Conservation (phyloP, 1,140 invertebrate species). For the Vanessa atalanta region DNA sequence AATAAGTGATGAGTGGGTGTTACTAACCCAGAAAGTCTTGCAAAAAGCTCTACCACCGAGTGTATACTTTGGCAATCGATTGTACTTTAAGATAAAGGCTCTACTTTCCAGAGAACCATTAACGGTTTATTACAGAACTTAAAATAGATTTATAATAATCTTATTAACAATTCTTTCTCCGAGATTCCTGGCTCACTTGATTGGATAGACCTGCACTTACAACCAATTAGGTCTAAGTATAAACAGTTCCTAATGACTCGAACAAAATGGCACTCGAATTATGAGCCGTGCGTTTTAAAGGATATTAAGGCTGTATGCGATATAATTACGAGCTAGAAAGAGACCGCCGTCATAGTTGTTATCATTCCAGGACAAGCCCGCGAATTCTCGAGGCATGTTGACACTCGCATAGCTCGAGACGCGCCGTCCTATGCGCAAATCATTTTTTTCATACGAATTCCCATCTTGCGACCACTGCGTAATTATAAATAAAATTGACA, state of each 20-base stretch:
- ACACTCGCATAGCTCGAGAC: slow-evolving; percentile 46
- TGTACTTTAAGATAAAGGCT: not conserved
- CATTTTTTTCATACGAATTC: slow-evolving; percentile 57
- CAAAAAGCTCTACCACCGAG: too few relatives aligned
- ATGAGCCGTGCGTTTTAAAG: slow-evolving; percentile 43
- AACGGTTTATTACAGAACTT: not conserved
- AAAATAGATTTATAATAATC: slow-evolving; percentile 28
- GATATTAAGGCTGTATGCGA: slow-evolving; percentile 35
- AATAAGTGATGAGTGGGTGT: too few relatives aligned
- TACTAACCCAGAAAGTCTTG: too few relatives aligned
- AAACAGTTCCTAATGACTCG: slow-evolving; percentile 39
- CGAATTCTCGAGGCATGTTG: slow-evolving; percentile 50
- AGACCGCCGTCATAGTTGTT: slow-evolving; percentile 45
- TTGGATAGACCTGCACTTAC: slow-evolving; percentile 38
- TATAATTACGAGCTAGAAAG: slow-evolving; percentile 51
- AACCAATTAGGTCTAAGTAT: slow-evolving; percentile 36
- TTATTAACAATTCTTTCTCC: slow-evolving; percentile 32
- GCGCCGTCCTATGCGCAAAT: slow-evolving; percentile 46
- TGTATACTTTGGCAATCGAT: too few relatives aligned
- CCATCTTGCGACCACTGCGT: slow-evolving; percentile 40
- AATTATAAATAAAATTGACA: slow-evolving; percentile 79
- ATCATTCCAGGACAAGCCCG: slow-evolving; percentile 49
- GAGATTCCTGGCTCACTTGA: slow-evolving; percentile 32
- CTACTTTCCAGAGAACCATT: not conserved
- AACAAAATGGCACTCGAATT: slow-evolving; percentile 46